phyloP scores from a whole-genome alignment of 2,797 vertebrate genomes.

The Calcarius lapponicus region DNA sequence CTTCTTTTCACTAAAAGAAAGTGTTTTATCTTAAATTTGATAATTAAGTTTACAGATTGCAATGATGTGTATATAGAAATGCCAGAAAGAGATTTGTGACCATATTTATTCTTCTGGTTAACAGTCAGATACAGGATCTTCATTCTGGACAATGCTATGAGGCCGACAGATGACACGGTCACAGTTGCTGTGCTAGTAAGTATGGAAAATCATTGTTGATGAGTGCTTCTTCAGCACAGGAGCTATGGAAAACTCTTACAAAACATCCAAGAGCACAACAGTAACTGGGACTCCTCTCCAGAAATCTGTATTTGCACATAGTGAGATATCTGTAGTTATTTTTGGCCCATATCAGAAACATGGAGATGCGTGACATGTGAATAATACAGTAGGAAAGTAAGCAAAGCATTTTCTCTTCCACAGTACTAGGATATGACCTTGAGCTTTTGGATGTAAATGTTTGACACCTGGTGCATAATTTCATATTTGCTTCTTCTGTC shows the following conservation, averaged over 20 bases:
- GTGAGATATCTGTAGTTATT: not conserved
- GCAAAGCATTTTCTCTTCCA: not conserved
- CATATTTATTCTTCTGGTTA: not conserved
- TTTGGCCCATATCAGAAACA: not conserved
- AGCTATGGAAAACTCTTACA: not conserved
- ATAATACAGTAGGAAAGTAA: not conserved
- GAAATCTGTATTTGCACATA: not conserved
- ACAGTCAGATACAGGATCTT: slow-evolving; percentile 75
- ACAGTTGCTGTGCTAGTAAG: slow-evolving; percentile 69
- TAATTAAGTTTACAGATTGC: not conserved
- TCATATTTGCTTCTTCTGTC: not conserved
- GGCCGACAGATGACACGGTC: slow-evolving; percentile 51
- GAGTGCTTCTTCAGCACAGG: not conserved
- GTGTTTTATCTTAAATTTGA: not conserved
- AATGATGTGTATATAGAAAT: not conserved
- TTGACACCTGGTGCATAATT: not conserved
- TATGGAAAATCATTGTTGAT: not conserved
- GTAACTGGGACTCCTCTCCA: not conserved
- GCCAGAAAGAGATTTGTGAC: not conserved
- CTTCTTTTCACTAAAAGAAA: not conserved
- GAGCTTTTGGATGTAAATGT: not conserved
- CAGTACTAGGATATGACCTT: not conserved
- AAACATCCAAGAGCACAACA: not conserved
- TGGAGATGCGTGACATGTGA: accelerated
- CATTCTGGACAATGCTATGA: slow-evolving; percentile 72